Conservation (phyloP, 2,888 invertebrate genomes). For the Plagodis pulveraria region DNA sequence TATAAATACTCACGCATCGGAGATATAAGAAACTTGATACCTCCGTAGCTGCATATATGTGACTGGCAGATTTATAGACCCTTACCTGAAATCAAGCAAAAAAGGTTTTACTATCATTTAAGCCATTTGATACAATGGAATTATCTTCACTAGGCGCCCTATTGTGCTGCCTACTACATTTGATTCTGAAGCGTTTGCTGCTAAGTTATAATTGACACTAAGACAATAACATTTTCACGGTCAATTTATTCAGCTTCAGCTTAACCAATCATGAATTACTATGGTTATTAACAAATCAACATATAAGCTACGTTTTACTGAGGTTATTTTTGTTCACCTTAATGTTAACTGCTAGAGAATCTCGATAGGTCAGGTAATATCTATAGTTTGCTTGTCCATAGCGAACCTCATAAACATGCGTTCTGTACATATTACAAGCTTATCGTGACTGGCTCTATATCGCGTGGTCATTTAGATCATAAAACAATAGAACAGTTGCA, state of each 20-base stretch:
- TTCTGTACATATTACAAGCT: constrained; percentile 67
- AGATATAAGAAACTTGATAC: constrained; percentile 10
- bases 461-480: constrained; percentile 83
- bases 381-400: constrained; percentile 35
- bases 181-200: constrained; percentile 25
- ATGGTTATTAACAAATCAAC: constrained; percentile 17
- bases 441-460: constrained; percentile 79
- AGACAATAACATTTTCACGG: constrained; percentile 33
- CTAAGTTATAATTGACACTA: constrained; percentile 27
- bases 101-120: constrained; percentile 37
- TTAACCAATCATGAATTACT: constrained; percentile 27
- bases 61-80: constrained; percentile 40
- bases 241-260: constrained; percentile 32
- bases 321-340: background rate
- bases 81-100: constrained; percentile 40
- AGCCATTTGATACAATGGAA: constrained; percentile 39
- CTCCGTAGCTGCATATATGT: constrained; percentile 22
- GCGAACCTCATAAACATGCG: constrained; percentile 53
- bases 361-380: constrained; percentile 13
- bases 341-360: constrained; percentile 4
- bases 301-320: background rate
- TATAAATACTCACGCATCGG: constrained; percentile 13
- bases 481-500: constrained; percentile 84
- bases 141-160: constrained; percentile 35
- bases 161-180: constrained; percentile 42